phyloP scores from a whole-genome alignment of 2,113 vertebrate species.

The Isichthys henryi region DNA sequence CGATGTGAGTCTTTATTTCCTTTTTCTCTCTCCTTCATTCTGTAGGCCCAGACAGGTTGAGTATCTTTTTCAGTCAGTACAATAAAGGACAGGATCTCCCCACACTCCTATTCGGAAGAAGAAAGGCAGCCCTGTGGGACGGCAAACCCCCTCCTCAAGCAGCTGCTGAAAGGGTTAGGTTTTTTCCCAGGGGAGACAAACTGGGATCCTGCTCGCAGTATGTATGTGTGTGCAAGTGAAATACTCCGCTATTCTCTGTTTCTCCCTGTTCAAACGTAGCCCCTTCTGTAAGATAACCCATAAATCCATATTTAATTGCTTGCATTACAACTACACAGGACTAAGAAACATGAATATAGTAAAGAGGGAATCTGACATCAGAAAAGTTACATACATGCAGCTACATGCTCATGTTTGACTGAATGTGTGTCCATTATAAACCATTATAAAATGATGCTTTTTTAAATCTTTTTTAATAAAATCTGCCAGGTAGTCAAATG shows the following conservation, averaged over 20 bases:
- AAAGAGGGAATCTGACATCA: background rate
- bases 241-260: background rate
- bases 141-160: conserved; percentile 5
- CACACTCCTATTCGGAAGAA: background rate
- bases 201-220: background rate
- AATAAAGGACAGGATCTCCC: conserved; percentile 22
- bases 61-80: conserved; percentile 18
- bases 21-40: background rate
- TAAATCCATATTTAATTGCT: background rate
- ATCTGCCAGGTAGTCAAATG: background rate
- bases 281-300: background rate
- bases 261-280: background rate
- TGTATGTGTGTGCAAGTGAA: conserved; percentile 4
- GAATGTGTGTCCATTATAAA: background rate
- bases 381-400: background rate
- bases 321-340: background rate
- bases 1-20: background rate
- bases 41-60: background rate
- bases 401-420: background rate
- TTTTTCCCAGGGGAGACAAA: conserved; percentile 9
- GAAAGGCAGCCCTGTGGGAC: conserved; percentile 17
- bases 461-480: background rate
- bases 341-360: background rate
- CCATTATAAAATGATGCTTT: background rate
- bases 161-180: conserved; percentile 16